These are phyloP conservation scores for Leuciscus waleckii DNA, from an alignment of 2,797 vertebrate species.

Conservation along the genomic window DNA sequence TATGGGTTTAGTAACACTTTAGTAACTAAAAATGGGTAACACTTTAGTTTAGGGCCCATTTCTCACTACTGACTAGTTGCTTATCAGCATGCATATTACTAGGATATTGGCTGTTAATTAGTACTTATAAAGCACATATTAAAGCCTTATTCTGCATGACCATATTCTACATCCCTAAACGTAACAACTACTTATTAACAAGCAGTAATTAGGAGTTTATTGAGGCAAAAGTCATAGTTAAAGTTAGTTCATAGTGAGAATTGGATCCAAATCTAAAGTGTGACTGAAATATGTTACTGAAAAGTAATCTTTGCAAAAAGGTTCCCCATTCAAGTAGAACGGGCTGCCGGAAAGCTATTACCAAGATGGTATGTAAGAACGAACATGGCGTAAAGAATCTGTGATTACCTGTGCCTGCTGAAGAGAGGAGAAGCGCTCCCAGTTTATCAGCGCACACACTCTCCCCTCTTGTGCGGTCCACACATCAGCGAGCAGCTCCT, in stretches of 20 bases:
- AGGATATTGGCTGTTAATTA: too few relatives aligned
- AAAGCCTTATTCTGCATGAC: too few relatives aligned
- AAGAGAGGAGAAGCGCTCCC: slow-evolving; percentile 88
- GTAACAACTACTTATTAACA: too few relatives aligned
- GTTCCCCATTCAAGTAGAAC: not conserved
- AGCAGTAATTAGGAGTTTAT: too few relatives aligned
- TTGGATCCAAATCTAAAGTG: too few relatives aligned
- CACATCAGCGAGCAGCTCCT: slow-evolving; percentile 76
- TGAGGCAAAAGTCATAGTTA: too few relatives aligned
- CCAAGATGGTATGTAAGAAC: not conserved
- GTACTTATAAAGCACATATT: too few relatives aligned
- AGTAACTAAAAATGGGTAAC: not conserved
- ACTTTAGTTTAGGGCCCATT: too few relatives aligned
- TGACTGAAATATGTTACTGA: not conserved
- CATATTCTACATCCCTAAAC: too few relatives aligned
- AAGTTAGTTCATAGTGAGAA: too few relatives aligned
- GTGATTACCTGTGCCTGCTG: slow-evolving; percentile 77
- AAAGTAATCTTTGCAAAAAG: not conserved
- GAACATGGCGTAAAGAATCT: not conserved
- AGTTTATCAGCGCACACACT: slow-evolving; percentile 83
- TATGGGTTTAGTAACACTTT: not conserved
- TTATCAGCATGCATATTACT: too few relatives aligned
- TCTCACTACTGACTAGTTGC: too few relatives aligned
- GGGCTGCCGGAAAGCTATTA: not conserved
- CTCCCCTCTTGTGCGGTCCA: slow-evolving; percentile 82